Base-by-base conservation (phyloP, 2,113 vertebrate species). In the Callipepla squamata region DNA sequence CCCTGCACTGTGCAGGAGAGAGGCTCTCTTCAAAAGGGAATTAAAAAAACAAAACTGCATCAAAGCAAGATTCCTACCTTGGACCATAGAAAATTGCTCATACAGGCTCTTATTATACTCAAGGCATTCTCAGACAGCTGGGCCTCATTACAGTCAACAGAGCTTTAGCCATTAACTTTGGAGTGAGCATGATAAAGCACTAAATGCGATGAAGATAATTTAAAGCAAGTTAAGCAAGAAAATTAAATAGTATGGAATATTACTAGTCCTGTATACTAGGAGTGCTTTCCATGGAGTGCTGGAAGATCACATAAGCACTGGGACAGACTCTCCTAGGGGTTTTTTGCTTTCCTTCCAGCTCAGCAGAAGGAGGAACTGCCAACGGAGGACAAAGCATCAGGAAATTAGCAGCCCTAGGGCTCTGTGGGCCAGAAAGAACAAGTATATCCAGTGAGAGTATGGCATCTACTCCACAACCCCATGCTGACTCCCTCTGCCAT, bases 161-260 rank as follows among this genome's bases (percentile, higher is more conserved):
- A 2, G 32, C 53, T 92, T 70, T 65, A 76, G 70, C 81, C 67
- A 91, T 87, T 92, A 87, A 74, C 91, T 91, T 94, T 78, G 92
- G 94, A 94, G 70, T 53, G 58, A 85, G 32, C 58, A 85, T 84
- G 70, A 89, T 69, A 69, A 89, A 95, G 70, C 91, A 38, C 26
- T 91, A 57, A 66, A 73, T 0, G 40, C 48, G 89, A 69, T 3
- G 32, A 85, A 85, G 51, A 85, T 28, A 53, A 95, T 94, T 89
- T 92, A 91, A 91, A 93, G 62, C 28, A 25, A 18, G 67, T 42
- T 89, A 82, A 87, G 74, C 36, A 87, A 76, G 86, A 84, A 93
- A 94, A 92, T 50, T 19, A 81, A 62, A 59, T 1, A 1, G 50
- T 50, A 38, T 19, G 78, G 45, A 74, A 36, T 21, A 34, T 4